Percentiles rank a stretch among this genome's conserved stretches.
phyloP scores from a whole-genome alignment of 1,140 invertebrate genomes.

The Gryllus bimaculatus region DNA sequence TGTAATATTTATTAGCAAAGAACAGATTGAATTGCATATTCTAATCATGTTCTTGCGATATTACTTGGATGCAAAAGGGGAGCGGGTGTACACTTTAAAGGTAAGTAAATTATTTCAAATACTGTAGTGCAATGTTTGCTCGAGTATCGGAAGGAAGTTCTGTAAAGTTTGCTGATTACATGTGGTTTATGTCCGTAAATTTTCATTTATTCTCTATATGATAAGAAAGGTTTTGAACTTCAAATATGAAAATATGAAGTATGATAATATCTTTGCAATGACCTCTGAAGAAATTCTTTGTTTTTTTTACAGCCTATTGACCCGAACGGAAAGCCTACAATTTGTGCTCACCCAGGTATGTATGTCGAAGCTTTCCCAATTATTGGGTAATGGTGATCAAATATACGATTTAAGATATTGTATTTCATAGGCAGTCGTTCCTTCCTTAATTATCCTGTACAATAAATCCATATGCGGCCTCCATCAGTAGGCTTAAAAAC shows the following conservation, averaged over 20 bases:
- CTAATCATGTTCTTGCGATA: conserved; percentile 7
- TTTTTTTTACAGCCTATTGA: not conserved
- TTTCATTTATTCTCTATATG: not conserved
- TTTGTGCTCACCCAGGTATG: conserved; percentile 12
- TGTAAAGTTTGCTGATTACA: not conserved
- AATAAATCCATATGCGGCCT: too few relatives aligned
- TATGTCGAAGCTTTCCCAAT: too few relatives aligned
- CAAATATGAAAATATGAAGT: not conserved
- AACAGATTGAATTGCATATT: not conserved
- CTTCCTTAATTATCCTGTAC: too few relatives aligned
- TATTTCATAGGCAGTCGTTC: too few relatives aligned
- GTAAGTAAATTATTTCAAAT: not conserved
- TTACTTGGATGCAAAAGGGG: not conserved
- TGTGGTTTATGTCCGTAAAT: not conserved
- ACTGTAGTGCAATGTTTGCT: not conserved
- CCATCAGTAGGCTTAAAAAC: not conserved
- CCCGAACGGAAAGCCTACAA: conserved; percentile 5
- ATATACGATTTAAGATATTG: too few relatives aligned
- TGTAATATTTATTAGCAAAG: not conserved
- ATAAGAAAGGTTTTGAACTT: not conserved
- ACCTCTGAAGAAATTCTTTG: not conserved
- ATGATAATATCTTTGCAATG: not conserved
- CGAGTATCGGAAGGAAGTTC: not conserved
- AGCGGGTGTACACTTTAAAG: conserved; percentile 9
- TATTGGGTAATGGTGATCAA: too few relatives aligned